Base-by-base conservation (phyloP, 1,140 invertebrate genomes). In the Apis florea region DNA sequence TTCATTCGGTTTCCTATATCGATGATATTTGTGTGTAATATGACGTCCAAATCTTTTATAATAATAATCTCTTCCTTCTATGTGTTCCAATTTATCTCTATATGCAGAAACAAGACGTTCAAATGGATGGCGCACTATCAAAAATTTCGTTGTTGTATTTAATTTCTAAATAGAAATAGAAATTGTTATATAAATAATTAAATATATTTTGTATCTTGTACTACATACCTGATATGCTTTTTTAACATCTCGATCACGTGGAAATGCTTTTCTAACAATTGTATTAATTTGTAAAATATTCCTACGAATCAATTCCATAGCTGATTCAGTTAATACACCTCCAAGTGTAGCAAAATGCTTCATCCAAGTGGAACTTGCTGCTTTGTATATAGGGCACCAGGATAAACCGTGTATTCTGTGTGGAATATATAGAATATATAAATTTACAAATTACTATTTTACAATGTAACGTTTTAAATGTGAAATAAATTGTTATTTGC, bases 51-150 rank as follows among this genome's bases (percentile, higher is more conserved):
- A 94, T 63, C 88, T 86, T 88, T 85, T 88, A 64, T 93, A 92
- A 82, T 93, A 94, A 87, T 93, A 93, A 78, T 92, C 95, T 74
- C 90, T 88, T 24, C 88, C 88, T 85, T 90, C 79, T 49, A 86
- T 89, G 67, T 95, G 93, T 84, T 95, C 94, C 70, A 96, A 93
- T 90, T 96, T 96, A 85, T 96, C 96, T 85, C 95, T 91, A 83
- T 95, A 96, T 0, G 95, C 95, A 19, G 95, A 96, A 12, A 96
- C 84, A 1, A 96, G 84, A 72, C 96, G 91, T 87, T 96, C 95
- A 82, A 96, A 94, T 9, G 96, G 96, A 90, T 96, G 95, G 24
- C 96, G 90, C 4, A 96, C 93, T n/a, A 94, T 91, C 13, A 94
- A 59, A 79, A 94, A 93, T 72, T 85, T 93, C 74, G 83, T 91